phyloP scores from a whole-genome alignment of 2,888 invertebrate species.

The Diaperis boleti region DNA sequence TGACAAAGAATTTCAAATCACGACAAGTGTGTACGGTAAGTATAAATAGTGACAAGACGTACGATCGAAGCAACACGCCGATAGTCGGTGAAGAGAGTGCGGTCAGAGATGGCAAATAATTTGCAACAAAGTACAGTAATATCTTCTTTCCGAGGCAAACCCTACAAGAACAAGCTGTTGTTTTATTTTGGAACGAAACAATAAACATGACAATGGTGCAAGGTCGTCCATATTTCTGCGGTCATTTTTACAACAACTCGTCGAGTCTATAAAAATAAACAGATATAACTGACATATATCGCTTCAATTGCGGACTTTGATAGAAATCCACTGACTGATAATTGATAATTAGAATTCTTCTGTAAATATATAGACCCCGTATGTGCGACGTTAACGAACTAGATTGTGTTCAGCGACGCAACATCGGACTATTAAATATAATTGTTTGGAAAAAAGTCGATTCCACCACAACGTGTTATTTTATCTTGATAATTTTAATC shows the following conservation, averaged over 20 bases:
- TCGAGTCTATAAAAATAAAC: slow-evolving; percentile 55
- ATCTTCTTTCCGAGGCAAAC: slow-evolving; percentile 55
- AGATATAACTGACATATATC: slow-evolving; percentile 54
- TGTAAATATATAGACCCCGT: slow-evolving; percentile 50
- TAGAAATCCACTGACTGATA: slow-evolving; percentile 54
- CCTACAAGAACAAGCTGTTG: slow-evolving; percentile 52
- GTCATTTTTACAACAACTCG: slow-evolving; percentile 49
- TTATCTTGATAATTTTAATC: slow-evolving; percentile 49
- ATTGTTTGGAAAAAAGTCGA: slow-evolving; percentile 51
- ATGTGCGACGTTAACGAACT: slow-evolving; percentile 49
- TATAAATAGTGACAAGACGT: slow-evolving; percentile 26
- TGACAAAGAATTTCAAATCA: slow-evolving; percentile 7
- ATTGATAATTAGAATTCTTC: slow-evolving; percentile 58
- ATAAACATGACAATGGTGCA: slow-evolving; percentile 60
- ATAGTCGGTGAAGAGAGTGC: slow-evolving; percentile 25
- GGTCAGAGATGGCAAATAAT: slow-evolving; percentile 54
- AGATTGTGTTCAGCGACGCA: slow-evolving; percentile 44
- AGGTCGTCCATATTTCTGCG: slow-evolving; percentile 59
- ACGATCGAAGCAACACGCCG: slow-evolving; percentile 7
- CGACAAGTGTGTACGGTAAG: slow-evolving; percentile 19
- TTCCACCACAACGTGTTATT: slow-evolving; percentile 38
- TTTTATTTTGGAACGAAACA: slow-evolving; percentile 55
- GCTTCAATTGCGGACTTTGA: slow-evolving; percentile 55
- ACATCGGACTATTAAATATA: slow-evolving; percentile 50
- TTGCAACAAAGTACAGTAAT: slow-evolving; percentile 54